Base-by-base conservation (phyloP, 64 coral and sea anemone genomes). In the Stichodactyla helianthus region DNA sequence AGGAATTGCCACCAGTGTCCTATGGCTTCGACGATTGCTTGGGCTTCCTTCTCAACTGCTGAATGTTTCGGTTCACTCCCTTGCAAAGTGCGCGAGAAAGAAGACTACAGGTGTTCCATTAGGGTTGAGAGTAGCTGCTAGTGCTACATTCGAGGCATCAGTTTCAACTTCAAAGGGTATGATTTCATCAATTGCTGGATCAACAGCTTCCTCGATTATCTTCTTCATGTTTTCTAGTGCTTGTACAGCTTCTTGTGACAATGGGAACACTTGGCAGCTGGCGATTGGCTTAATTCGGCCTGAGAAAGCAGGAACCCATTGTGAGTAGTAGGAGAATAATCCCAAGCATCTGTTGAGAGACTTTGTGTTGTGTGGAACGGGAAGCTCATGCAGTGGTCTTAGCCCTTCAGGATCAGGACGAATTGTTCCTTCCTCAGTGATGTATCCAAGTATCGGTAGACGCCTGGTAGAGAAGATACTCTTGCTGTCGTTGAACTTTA, bases 401-500 rank as follows among this genome's bases (percentile, higher is more conserved):
- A 56, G 19, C 89, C 83, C 4, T 31, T 94, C 86, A 79, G 88
- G 88, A 52, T 94, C 93, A 9, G 89, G 93, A 8, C 82, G 67
- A 26, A 94, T 94, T 12, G 26, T 76, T 19, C 79, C 86, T 11
- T 91, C 80, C n/a, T 91, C 88, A 15, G 85, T 85, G 51, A 94
- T 57, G 62, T 94, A 94, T 54, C 93, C 86, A 31, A 91, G 89
- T 51, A 95, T 53, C 8, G 86, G 82, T 19, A 95, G 89, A 44
- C 89, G 22, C 27, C 58, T 22, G 64, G 93, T 95, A 79, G 89
- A 95, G 89, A 95, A 95, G 12, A 95, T 77, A 86, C 59, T 95
- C 88, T 25, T 65, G 58, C 60, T 35, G 31, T 35, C 31, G 31
- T 35, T 35, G 31, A 35, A 35, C 31, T 51, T 81, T 17, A 81